These are phyloP conservation scores for Parus major DNA, from an alignment of 2,113 vertebrate genomes.

Conservation along the genomic window DNA sequence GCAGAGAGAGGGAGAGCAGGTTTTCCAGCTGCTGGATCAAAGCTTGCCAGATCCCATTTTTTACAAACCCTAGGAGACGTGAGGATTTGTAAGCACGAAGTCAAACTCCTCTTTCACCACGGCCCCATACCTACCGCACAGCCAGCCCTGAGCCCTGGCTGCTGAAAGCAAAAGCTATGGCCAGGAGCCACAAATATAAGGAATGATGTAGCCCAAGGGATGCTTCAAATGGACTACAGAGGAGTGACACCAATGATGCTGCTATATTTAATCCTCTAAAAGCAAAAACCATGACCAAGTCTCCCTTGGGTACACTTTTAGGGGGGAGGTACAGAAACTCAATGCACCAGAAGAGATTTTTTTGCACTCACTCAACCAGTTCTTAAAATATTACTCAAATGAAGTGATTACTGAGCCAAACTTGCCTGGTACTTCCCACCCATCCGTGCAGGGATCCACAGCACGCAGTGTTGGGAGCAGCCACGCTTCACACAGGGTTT, in stretches of 20 bases:
- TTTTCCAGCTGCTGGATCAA: not conserved
- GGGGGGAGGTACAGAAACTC: not conserved
- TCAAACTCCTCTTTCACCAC: not conserved
- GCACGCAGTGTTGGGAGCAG: not conserved
- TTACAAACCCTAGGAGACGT: not conserved
- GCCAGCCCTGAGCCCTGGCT: not conserved
- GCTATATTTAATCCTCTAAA: constrained; percentile 45
- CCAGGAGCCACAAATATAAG: not conserved
- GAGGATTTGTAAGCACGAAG: not conserved
- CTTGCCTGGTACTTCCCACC: not conserved
- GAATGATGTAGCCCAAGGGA: constrained; percentile 7
- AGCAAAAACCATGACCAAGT: constrained; percentile 9
- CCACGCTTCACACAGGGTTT: accelerated
- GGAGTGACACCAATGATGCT: not conserved
- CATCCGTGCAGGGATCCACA: not conserved
- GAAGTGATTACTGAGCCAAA: not conserved
- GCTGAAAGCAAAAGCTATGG: not conserved
- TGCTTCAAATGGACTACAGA: not conserved
- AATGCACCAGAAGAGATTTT: not conserved
- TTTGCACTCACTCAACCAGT: not conserved
- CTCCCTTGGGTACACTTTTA: not conserved
- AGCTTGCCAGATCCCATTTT: not conserved
- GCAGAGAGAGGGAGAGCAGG: not conserved
- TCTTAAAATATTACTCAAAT: not conserved
- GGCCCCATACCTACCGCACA: not conserved